Conservation (phyloP, 2,797 vertebrate species). For the Sebastiscus albofasciatus region DNA sequence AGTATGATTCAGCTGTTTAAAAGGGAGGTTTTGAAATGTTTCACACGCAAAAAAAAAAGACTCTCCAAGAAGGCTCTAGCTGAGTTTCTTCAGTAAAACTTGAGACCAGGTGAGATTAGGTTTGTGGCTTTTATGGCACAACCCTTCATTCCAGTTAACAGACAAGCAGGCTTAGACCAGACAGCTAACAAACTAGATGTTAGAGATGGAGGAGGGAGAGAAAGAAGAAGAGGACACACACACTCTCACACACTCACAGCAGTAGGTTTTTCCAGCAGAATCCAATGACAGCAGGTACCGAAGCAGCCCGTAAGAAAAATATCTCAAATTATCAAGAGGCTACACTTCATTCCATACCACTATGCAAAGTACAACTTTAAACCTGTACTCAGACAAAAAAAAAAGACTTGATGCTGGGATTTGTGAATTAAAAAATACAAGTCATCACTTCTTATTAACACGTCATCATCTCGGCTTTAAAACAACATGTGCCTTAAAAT, state of each 20-base stretch:
- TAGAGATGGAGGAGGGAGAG: conserved; percentile 34
- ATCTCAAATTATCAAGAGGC: conserved; percentile 36
- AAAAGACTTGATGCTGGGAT: conserved; percentile 34
- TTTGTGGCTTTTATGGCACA: conserved; percentile 55
- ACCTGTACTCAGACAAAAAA: conserved; percentile 1
- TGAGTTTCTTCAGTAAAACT: conserved; percentile 10
- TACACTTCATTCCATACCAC: conserved; percentile 24
- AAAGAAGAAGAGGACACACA: background rate
- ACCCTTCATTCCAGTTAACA: conserved; percentile 69
- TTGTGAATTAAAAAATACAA: conserved; percentile 44
- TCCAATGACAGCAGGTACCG: conserved; percentile 50
- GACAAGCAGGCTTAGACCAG: conserved; percentile 69
- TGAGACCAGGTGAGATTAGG: conserved; percentile 41
- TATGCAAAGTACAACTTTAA: conserved; percentile 7
- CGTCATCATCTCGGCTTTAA: conserved; percentile 17
- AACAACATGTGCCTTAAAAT: conserved; percentile 45
- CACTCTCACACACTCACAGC: conserved; percentile 31
- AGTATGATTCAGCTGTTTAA: conserved; percentile 42
- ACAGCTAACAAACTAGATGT: conserved; percentile 54
- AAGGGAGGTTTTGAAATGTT: conserved; percentile 22
- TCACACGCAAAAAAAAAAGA: background rate
- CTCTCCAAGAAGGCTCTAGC: background rate
- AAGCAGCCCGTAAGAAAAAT: conserved; percentile 46
- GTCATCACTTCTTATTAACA: background rate
- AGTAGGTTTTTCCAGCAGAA: conserved; percentile 67